Conservation (phyloP, 2,797 vertebrate species). For the Lateolabrax maculatus region DNA sequence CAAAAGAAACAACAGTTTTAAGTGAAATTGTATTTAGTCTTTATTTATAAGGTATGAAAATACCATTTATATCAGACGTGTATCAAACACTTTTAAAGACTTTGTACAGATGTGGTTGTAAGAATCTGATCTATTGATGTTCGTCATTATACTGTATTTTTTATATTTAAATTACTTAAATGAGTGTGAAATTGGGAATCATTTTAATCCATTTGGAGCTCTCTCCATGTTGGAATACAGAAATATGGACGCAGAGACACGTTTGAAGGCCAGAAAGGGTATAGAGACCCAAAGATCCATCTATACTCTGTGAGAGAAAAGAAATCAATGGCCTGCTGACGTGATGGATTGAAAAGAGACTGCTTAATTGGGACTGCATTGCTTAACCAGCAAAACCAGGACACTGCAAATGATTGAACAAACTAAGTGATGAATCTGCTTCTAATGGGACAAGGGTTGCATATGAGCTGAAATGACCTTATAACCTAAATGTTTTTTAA, state of each 20-base stretch:
- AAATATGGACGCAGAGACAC: background rate
- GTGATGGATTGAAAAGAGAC: slow-evolving; percentile 63
- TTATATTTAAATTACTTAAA: background rate
- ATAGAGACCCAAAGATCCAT: slow-evolving; percentile 27
- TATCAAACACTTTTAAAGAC: background rate
- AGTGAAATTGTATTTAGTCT: background rate
- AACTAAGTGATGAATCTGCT: slow-evolving; percentile 39
- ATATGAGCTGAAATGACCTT: slow-evolving; percentile 37
- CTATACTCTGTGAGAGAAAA: slow-evolving; percentile 16
- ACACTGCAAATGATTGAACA: slow-evolving; percentile 43
- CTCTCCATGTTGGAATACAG: background rate
- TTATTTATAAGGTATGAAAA: background rate
- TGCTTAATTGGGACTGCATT: slow-evolving; percentile 60
- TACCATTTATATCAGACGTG: background rate
- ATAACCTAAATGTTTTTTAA: slow-evolving; percentile 35
- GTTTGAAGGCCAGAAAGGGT: slow-evolving; percentile 16
- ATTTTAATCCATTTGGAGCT: background rate
- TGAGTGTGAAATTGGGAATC: background rate
- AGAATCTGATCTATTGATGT: background rate
- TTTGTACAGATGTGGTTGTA: background rate
- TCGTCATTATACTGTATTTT: background rate
- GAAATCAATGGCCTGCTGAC: slow-evolving; percentile 66
- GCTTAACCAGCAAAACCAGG: slow-evolving; percentile 69
- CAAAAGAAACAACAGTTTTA: background rate
- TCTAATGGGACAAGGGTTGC: slow-evolving; percentile 28